phyloP scores from a whole-genome alignment of 2,888 invertebrate genomes.

The Patella ulyssiponensis region DNA sequence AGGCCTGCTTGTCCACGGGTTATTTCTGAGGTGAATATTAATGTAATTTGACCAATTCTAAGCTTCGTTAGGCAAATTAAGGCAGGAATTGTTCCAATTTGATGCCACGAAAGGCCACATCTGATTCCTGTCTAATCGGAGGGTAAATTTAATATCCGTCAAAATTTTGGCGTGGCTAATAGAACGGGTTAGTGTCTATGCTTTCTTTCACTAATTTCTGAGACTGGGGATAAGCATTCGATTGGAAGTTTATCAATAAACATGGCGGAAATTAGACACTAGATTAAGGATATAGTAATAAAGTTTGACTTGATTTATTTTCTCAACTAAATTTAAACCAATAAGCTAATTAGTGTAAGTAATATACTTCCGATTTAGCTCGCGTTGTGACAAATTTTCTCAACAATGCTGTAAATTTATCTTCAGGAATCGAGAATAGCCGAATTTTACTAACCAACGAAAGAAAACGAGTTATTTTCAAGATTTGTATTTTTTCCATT shows the following conservation, averaged over 20 bases:
- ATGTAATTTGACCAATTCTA: constrained; percentile 32
- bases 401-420: too few species aligned
- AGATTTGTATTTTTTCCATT: too few species aligned
- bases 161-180: neutral
- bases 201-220: neutral
- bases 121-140: constrained; percentile 22
- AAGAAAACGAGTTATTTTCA: too few species aligned
- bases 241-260: constrained; percentile 1
- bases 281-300: neutral
- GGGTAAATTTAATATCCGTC: constrained; percentile 22
- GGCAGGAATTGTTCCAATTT: constrained; percentile 19
- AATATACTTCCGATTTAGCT: too few species aligned
- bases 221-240: neutral
- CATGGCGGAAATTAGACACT: neutral
- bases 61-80: constrained; percentile 36
- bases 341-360: too few species aligned
- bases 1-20: neutral
- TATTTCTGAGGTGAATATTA: constrained; percentile 29
- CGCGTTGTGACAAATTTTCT: too few species aligned
- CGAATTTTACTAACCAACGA: too few species aligned
- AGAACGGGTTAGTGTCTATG: neutral
- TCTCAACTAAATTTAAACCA: constrained; percentile 6
- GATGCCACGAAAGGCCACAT: constrained; percentile 16
- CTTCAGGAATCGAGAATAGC: too few species aligned
- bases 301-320: constrained; percentile 1